Percentiles rank a stretch among this genome's conserved stretches.
These are phyloP conservation scores for Osmoderma eremita DNA, from an alignment of 2,888 invertebrate species.

Conservation along the genomic window DNA sequence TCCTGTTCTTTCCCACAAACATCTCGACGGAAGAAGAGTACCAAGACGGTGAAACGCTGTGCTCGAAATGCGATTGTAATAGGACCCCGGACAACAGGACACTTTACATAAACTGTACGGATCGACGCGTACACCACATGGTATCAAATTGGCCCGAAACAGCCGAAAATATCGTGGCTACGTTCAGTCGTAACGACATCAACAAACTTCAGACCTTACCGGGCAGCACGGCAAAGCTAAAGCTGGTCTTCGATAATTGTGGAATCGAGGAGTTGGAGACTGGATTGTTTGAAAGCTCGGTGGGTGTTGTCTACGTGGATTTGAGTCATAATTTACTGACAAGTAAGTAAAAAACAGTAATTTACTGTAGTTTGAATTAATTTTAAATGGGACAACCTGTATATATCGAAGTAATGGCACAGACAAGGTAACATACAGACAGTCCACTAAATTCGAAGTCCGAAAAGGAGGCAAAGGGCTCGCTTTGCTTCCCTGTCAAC, in stretches of 20 bases:
- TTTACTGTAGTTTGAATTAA: too few species aligned
- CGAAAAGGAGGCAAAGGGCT: too few species aligned
- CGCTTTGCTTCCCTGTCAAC: too few species aligned
- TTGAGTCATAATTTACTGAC: constrained; percentile 69
- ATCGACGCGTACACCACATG: constrained; percentile 51
- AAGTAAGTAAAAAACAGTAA: constrained; percentile 64
- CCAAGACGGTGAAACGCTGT: constrained; percentile 49
- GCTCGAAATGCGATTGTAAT: constrained; percentile 43
- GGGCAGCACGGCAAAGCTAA: constrained; percentile 63
- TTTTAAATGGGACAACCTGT: too few species aligned
- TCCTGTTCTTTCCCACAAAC: constrained; percentile 69
- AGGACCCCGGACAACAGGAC: constrained; percentile 45
- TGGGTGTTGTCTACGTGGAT: constrained; percentile 67
- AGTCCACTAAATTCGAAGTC: too few species aligned
- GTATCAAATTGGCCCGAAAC: constrained; percentile 61
- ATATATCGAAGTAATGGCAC: too few species aligned
- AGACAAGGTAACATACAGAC: too few species aligned
- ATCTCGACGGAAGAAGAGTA: constrained; percentile 50
- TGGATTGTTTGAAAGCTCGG: constrained; percentile 66
- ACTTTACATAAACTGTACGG: constrained; percentile 56
- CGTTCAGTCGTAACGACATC: constrained; percentile 70
- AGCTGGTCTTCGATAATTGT: constrained; percentile 68
- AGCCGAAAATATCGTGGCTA: constrained; percentile 62
- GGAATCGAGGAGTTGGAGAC: constrained; percentile 66
- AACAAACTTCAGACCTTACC: constrained; percentile 65